Evolutionary conservation across 1,140 invertebrate species (phyloP).

Genomic region (Pseudomyrmex flavicornis): DNA sequence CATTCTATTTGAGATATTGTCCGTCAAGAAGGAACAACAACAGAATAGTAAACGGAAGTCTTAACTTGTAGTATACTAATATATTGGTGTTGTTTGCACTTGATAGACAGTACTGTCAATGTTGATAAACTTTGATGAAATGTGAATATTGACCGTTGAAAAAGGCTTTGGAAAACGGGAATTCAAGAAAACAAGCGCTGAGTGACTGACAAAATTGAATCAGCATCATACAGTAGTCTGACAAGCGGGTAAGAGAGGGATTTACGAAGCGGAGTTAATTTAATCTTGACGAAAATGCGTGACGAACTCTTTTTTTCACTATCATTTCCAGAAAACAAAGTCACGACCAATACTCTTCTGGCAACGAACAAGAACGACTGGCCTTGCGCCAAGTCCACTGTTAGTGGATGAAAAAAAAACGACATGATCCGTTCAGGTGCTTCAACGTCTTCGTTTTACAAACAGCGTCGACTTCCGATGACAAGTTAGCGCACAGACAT

Average conservation of each 20-base stretch:
- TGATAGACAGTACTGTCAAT: too few species aligned
- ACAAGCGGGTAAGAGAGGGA: constrained; percentile 38
- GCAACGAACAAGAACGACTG: constrained; percentile 56
- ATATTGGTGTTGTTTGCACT: too few species aligned
- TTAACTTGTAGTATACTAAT: background rate
- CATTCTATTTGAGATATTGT: constrained; percentile 8
- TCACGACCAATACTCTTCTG: constrained; percentile 35
- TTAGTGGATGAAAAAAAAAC: background rate
- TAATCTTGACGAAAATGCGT: constrained; percentile 32
- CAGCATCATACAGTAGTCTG: constrained; percentile 37
- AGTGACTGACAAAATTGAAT: constrained; percentile 28
- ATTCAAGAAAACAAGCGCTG: background rate
- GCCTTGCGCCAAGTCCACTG: constrained; percentile 43
- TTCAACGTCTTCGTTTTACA: constrained; percentile 38
- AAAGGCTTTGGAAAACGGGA: background rate
- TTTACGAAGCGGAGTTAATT: constrained; percentile 53
- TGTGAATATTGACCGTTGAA: constrained; percentile 8
- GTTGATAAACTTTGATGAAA: background rate
- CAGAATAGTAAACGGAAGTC: background rate
- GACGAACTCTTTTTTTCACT: constrained; percentile 31
- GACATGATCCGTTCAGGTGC: constrained; percentile 25
- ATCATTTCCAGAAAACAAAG: constrained; percentile 25
- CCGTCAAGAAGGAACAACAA: background rate
- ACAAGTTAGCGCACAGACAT: constrained; percentile 17
- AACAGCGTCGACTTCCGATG: constrained; percentile 43